Evolutionary conservation across 2,797 vertebrate species (phyloP), one percentile per base, ranked within the genome.

Genomic region (Xenops minutus): DNA sequence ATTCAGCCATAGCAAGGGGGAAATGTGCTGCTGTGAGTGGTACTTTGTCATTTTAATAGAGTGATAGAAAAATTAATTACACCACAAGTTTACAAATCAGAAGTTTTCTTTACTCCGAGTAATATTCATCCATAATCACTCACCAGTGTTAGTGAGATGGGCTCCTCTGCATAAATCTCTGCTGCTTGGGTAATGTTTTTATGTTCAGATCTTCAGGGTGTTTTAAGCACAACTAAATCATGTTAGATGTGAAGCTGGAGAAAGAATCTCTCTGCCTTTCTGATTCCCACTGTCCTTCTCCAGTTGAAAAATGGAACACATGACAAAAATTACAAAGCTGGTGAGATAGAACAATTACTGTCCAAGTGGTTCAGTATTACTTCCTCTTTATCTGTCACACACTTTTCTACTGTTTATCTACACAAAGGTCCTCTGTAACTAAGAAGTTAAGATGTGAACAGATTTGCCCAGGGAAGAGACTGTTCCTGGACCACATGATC

Each of bases 1-100:
- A 34, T 92, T 97, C 85, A 95, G 66, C 34, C 79, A 69, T 46
- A 73, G 32, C 5, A 67, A 72, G 81, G 24, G 10, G 19, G 51
- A 95, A 94, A 85, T 46, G 55, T 6, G 12, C 32, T 92, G 48
- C 71, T 85, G 15, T 69, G 74, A 93, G 84, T 85, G 37, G 19
- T 55, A 73, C n/a, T 84, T 84, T 94, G n/a, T 93, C 90, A 91
- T 63, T 86, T 95, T 93, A 96, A 96, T 80, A 91, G 85, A 85
- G 69, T 61, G 73, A 92, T 43, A 93, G 68, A 95, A 94, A 95
- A 95, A 87, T 91, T 2, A 76, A 75, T 89, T 96, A 44, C 61
- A 59, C 39, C n/a, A 49, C 54, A 85, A 92, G 73, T 92, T 95
- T 95, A 66, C 46, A 93, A 93, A 93, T 89, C 51, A 89, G 63